A percentile compares a stretch with the other conserved stretches of the same genome.
These are phyloP conservation scores for Sinella curviseta DNA, from an alignment of 1,140 invertebrate genomes.

Conservation along the genomic window DNA sequence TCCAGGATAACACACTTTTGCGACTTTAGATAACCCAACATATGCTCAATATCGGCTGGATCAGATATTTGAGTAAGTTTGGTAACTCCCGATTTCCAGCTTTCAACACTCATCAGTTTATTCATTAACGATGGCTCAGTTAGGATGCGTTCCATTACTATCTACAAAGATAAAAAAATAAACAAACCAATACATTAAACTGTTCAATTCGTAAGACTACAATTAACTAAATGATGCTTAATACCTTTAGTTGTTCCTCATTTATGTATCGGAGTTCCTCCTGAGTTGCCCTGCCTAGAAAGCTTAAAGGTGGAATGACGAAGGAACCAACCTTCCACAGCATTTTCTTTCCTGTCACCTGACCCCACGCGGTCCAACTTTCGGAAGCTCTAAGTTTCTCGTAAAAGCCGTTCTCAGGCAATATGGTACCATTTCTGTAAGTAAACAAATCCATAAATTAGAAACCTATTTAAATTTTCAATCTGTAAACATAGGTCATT, in stretches of 20 bases:
- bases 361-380: not conserved
- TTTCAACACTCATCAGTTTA: not conserved
- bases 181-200: not conserved
- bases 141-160: not conserved
- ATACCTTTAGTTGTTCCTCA: not conserved
- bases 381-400: not conserved
- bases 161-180: not conserved
- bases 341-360: not conserved
- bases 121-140: not conserved
- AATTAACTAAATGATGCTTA: not conserved
- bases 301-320: not conserved
- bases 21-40: slow-evolving; percentile 3
- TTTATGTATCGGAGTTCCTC: not conserved
- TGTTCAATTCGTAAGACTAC: not conserved
- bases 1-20: not conserved
- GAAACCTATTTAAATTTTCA: slow-evolving; percentile 26
- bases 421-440: not conserved
- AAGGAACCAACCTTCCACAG: not conserved
- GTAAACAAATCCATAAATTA: not conserved
- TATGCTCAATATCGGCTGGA: not conserved
- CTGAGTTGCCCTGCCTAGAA: not conserved
- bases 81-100: not conserved
- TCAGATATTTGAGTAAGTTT: not conserved
- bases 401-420: not conserved
- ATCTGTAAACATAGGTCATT: not conserved